Evolutionary conservation across 2,888 invertebrate species (phyloP), one percentile per base, ranked within the genome.

Genomic region (Eupithecia tripunctaria): DNA sequence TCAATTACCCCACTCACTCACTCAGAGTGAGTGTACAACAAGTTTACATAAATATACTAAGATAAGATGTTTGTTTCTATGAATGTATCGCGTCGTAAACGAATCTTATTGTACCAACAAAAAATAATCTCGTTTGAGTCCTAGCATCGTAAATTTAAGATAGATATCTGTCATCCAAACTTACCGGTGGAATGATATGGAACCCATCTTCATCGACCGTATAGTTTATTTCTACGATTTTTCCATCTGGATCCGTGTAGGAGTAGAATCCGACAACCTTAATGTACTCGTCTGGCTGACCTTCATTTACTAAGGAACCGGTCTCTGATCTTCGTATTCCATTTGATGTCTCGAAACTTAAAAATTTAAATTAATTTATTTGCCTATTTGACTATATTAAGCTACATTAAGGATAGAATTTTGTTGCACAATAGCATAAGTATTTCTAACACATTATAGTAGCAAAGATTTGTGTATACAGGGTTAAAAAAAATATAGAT

Each of bases 271-370:
- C 90, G 43, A 75, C 4, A 2, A 90, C 86, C 2, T 76, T 72
- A 2, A 88, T 74, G 32, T 82, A 78, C 62, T 87, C 83, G 59
- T 86, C 77, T 7, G 82, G 78, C 70, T 80, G 65, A 0, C 88
- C 87, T 32, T 67, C 72, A 68, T 88, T 88, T 3, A 83, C 71
- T 29, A 96, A 83, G 78, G 89, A 95, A 21, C 96, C 96, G 64
- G 90, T 89, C 86, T 97, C 96, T 72, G 95, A 93, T 1, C 95
- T 95, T 64, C 85, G 88, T 76, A 96, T 96, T n/a, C 96, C 96
- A 81, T 97, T 96, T 1, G 95, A 96, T 63, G 96, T 96, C 83
- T 95, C 95, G 80, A 95, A 97, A 80, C 95, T 96, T 82, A 25
- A 89, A 75, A 66, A 68, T n/a, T 1, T 1, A 43, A 32, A 41